Percentiles rank a stretch among this genome's conserved stretches.
phyloP scores from a whole-genome alignment of 1,140 invertebrate species.

The Patella vulgata region DNA sequence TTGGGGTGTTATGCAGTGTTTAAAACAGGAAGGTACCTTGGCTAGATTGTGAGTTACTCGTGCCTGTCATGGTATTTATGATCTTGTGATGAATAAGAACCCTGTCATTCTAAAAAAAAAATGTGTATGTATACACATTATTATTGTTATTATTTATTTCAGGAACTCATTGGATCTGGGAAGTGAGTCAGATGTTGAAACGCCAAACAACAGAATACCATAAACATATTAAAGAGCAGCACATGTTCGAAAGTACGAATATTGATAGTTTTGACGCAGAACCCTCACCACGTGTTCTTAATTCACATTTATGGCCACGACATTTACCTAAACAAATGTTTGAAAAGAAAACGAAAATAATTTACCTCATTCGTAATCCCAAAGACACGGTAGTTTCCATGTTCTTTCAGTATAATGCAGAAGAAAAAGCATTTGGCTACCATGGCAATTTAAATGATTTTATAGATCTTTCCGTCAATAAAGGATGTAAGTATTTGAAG shows the following conservation, averaged over 20 bases:
- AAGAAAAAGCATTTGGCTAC: background rate
- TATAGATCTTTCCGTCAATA: background rate
- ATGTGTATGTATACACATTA: no score
- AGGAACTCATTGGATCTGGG: constrained; percentile 33
- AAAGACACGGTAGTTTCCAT: constrained; percentile 32
- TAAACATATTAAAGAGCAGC: constrained; percentile 20
- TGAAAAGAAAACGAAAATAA: constrained; percentile 14
- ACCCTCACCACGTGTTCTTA: constrained; percentile 26
- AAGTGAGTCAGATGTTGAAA: constrained; percentile 24
- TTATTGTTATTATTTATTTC: no score
- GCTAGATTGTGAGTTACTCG: no score
- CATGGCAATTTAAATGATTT: background rate
- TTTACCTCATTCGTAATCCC: constrained; percentile 35
- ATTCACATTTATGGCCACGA: constrained; percentile 28
- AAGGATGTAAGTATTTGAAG: constrained; percentile 5
- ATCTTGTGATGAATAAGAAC: no score
- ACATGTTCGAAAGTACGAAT: constrained; percentile 25
- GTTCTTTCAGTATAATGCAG: constrained; percentile 20
- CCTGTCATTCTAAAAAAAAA: no score
- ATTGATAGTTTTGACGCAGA: constrained; percentile 17
- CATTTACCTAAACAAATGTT: constrained; percentile 14
- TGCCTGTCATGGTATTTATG: no score
- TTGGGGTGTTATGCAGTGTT: no score
- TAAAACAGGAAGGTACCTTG: no score
- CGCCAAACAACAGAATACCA: constrained; percentile 20